Percentiles rank a stretch among this genome's conserved stretches.
phyloP scores from a whole-genome alignment of 1,140 invertebrate species.

The Drosophila fuyamai region DNA sequence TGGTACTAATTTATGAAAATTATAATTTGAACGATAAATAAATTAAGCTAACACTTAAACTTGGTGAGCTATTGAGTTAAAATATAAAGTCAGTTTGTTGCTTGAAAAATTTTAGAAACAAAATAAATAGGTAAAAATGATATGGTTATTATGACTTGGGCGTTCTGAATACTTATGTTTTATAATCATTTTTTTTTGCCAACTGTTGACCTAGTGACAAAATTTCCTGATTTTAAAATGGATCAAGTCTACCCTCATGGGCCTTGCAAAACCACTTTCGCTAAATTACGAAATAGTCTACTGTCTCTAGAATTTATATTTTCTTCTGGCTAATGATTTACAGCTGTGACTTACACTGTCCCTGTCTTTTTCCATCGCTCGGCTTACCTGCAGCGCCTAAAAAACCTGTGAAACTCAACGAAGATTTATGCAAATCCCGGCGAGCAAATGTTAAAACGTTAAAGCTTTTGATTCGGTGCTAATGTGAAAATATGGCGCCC shows the following conservation, averaged over 20 bases:
- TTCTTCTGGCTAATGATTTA: not conserved
- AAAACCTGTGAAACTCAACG: constrained; percentile 39
- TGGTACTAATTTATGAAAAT: too few species aligned
- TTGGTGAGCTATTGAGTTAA: too few species aligned
- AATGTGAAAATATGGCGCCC: constrained; percentile 71
- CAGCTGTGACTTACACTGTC: not conserved
- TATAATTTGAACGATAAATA: too few species aligned
- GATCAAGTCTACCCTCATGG: not conserved
- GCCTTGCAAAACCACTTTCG: not conserved
- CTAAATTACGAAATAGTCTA: not conserved
- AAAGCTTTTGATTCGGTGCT: constrained; percentile 65
- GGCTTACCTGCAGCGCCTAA: constrained; percentile 5
- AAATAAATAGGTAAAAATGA: too few species aligned
- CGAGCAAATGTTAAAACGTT: constrained; percentile 20
- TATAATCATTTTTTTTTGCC: too few species aligned
- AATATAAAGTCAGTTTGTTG: too few species aligned
- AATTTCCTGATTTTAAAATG: constrained; percentile 2
- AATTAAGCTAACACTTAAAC: too few species aligned
- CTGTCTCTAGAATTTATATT: not conserved
- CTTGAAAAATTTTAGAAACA: too few species aligned
- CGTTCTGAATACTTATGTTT: not conserved
- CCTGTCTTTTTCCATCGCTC: not conserved
- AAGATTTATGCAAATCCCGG: constrained; percentile 77
- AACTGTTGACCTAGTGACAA: constrained; percentile 7
- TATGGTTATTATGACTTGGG: too few species aligned